These are phyloP conservation scores for Sycophaga agraensis DNA, from an alignment of 1,140 invertebrate species.

Conservation along the genomic window DNA sequence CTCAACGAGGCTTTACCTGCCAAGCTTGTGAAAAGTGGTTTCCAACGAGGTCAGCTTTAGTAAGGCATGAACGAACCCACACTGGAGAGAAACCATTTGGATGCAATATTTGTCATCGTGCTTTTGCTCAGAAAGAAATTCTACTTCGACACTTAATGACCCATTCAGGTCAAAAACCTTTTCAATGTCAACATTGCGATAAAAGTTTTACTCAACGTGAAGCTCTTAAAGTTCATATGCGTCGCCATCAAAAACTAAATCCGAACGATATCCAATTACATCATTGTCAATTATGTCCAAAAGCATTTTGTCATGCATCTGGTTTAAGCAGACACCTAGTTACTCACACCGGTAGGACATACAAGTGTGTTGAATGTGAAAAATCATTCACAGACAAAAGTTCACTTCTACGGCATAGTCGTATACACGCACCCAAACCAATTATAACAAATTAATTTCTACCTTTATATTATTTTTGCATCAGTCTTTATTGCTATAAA, in stretches of 20 bases:
- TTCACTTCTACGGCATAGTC: conserved; percentile 65
- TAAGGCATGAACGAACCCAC: conserved; percentile 76
- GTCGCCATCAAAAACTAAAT: conserved; percentile 62
- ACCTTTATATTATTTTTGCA: neutral
- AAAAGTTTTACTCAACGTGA: conserved; percentile 74
- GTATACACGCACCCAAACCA: conserved; percentile 55
- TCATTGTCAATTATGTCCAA: conserved; percentile 68
- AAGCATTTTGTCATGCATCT: conserved; percentile 68
- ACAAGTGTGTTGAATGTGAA: conserved; percentile 66
- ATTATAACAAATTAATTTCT: conserved; percentile 27
- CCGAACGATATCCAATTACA: conserved; percentile 64
- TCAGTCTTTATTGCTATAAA: too few relatives aligned
- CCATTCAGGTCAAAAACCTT: conserved; percentile 83
- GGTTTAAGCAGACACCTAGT: conserved; percentile 71
- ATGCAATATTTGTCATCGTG: conserved; percentile 71
- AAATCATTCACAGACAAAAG: conserved; percentile 73
- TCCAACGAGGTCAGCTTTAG: conserved; percentile 75
- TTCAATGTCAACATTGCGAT: conserved; percentile 73
- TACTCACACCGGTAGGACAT: conserved; percentile 69
- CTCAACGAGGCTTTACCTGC: conserved; percentile 65
- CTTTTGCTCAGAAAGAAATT: conserved; percentile 79
- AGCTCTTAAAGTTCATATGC: conserved; percentile 65
- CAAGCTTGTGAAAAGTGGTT: conserved; percentile 77
- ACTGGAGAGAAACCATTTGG: conserved; percentile 74
- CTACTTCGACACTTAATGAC: conserved; percentile 79